Percentiles rank a stretch among this genome's conserved stretches.
Conservation (phyloP, 2,113 vertebrate genomes). For the Ranitomeya imitator region DNA sequence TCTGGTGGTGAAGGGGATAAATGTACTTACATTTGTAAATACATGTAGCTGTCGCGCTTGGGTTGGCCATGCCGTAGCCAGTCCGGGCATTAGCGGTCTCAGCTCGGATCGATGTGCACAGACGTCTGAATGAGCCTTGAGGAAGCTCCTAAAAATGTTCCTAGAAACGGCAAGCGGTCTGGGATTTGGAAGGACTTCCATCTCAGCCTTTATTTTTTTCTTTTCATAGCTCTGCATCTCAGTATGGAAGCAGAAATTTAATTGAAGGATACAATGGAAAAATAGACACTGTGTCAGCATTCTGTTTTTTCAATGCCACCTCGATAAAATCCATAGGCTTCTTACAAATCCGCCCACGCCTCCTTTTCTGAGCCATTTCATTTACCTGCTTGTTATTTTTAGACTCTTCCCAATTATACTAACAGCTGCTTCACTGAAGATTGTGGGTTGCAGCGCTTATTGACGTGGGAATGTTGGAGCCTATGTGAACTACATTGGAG, state of each 20-base stretch:
- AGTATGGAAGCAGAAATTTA: not conserved
- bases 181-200: not conserved
- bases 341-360: slow-evolving; percentile 46
- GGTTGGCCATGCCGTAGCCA: no score
- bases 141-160: not conserved
- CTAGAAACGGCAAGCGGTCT: not conserved
- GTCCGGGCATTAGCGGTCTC: no score
- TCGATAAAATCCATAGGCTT: slow-evolving; percentile 26
- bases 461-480: not conserved
- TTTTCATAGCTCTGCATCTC: not conserved
- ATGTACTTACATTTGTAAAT: no score
- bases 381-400: slow-evolving; percentile 5
- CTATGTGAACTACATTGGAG: slow-evolving; percentile 22
- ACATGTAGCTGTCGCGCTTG: no score
- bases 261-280: not conserved
- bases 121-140: no score
- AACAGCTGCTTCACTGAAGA: slow-evolving; percentile 8
- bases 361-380: slow-evolving; percentile 22
- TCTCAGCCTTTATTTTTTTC: not conserved
- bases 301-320: slow-evolving; percentile 16
- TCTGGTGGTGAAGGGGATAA: no score
- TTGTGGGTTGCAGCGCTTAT: not conserved
- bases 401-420: accelerated
- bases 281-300: slow-evolving; percentile 10
- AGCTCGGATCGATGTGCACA: no score